Percentiles rank a stretch among this genome's conserved stretches.
Evolutionary conservation across 2,888 invertebrate genomes (phyloP).

Genomic region (Ellobium chinense): DNA sequence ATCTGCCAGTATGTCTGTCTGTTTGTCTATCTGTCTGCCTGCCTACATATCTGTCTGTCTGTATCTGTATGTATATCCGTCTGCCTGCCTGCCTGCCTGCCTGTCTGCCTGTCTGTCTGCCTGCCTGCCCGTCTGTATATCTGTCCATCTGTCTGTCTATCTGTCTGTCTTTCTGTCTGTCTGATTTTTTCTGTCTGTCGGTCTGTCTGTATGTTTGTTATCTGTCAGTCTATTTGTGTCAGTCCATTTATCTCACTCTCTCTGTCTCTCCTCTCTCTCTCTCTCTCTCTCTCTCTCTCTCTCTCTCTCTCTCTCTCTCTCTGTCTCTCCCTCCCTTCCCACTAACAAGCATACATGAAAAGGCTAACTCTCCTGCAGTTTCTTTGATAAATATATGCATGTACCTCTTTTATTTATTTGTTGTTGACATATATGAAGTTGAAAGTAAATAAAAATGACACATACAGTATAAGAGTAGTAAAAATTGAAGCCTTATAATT

Average conservation of each 20-base stretch:
- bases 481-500: too few species aligned
- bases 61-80: constrained; percentile 40
- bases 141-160: too few species aligned
- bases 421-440: too few species aligned
- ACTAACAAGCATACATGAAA: too few species aligned
- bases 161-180: constrained; percentile 18
- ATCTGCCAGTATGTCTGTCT: background rate
- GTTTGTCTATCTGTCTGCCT: constrained; percentile 38
- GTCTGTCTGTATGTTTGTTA: background rate
- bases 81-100: background rate
- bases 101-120: background rate
- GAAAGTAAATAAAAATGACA: too few species aligned
- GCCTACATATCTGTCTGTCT: constrained; percentile 43
- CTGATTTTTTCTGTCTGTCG: constrained; percentile 11
- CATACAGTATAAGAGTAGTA: too few species aligned
- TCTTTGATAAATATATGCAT: too few species aligned
- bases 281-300: background rate
- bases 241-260: background rate
- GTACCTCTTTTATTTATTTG: too few species aligned
- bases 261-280: background rate
- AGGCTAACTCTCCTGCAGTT: too few species aligned
- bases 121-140: background rate
- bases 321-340: background rate
- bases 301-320: background rate
- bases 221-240: background rate